Percentiles rank a stretch among this genome's conserved stretches.
Evolutionary conservation across 2,797 vertebrate genomes (phyloP).

Genomic region (Peromyscus aztecus): DNA sequence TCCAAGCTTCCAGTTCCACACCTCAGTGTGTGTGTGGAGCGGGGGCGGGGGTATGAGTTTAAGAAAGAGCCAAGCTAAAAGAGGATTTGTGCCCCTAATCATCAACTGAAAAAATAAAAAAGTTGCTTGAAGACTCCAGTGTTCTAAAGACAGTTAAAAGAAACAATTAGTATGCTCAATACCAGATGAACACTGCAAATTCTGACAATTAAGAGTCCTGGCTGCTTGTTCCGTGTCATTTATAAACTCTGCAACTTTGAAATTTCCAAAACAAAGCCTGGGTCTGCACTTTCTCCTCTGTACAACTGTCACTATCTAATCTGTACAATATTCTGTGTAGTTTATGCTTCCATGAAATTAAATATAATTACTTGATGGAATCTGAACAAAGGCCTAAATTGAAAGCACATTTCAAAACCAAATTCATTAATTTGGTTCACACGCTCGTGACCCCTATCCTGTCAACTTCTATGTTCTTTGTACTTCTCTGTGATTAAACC

Average conservation of each 20-base stretch:
- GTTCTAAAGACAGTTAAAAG: constrained; percentile 21
- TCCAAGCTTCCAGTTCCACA: background rate
- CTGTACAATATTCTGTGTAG: constrained; percentile 17
- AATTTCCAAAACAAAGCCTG: constrained; percentile 73
- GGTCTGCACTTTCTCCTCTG: constrained; percentile 57
- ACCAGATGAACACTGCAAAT: background rate
- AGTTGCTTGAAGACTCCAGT: background rate
- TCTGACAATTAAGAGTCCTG: background rate
- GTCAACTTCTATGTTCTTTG: background rate
- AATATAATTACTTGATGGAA: constrained; percentile 75
- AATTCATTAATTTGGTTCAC: constrained; percentile 67
- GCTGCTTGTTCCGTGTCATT: background rate
- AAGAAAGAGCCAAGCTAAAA: constrained; percentile 23
- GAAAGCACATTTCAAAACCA: constrained; percentile 71
- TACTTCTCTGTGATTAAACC: constrained; percentile 52
- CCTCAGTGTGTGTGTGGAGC: too few species aligned
- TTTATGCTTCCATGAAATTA: constrained; percentile 72
- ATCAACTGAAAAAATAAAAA: constrained; percentile 1
- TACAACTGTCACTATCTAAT: constrained; percentile 55
- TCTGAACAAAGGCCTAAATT: constrained; percentile 72
- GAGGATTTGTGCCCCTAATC: constrained; percentile 8
- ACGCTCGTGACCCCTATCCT: background rate
- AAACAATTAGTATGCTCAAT: background rate
- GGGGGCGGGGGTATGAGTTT: background rate
- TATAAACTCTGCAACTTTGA: constrained; percentile 43